Percentiles rank a stretch among this genome's conserved stretches.
phyloP scores from a whole-genome alignment of 1,140 invertebrate genomes.

The Drosophila quadrilineata region DNA sequence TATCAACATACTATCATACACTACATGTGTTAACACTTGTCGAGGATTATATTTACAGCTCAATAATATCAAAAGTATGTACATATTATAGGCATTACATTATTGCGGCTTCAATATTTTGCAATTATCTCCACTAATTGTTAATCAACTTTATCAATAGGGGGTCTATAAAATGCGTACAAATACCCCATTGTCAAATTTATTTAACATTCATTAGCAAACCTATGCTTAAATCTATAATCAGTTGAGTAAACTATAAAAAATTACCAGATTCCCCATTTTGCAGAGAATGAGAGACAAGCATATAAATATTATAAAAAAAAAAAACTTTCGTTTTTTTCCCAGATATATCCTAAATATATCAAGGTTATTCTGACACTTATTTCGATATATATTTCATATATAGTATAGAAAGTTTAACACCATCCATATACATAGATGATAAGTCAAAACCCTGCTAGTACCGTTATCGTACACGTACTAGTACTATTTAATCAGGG shows the following conservation, averaged over 20 bases:
- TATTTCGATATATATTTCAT: too few relatives aligned
- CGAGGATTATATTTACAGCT: constrained; percentile 5
- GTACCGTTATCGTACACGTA: too few relatives aligned
- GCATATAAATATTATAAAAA: too few relatives aligned
- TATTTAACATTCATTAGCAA: neutral
- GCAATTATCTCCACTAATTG: neutral
- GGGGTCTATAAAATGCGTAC: neutral
- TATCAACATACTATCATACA: neutral
- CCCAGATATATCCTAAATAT: too few relatives aligned
- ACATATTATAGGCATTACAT: neutral
- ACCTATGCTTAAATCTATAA: neutral
- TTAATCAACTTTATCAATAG: neutral
- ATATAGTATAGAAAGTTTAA: too few relatives aligned
- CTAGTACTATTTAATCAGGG: neutral
- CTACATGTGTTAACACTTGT: constrained; percentile 14
- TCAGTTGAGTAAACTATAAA: neutral
- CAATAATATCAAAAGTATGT: too few relatives aligned
- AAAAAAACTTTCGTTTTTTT: too few relatives aligned
- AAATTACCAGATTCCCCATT: too few relatives aligned
- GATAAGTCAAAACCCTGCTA: too few relatives aligned
- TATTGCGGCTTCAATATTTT: constrained; percentile 1
- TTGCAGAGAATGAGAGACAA: too few relatives aligned
- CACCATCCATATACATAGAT: too few relatives aligned
- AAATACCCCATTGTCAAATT: neutral
- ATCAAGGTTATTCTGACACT: too few relatives aligned